Evolutionary conservation across 1,140 invertebrate genomes (phyloP).

Genomic region (Drosophila grimshawi): DNA sequence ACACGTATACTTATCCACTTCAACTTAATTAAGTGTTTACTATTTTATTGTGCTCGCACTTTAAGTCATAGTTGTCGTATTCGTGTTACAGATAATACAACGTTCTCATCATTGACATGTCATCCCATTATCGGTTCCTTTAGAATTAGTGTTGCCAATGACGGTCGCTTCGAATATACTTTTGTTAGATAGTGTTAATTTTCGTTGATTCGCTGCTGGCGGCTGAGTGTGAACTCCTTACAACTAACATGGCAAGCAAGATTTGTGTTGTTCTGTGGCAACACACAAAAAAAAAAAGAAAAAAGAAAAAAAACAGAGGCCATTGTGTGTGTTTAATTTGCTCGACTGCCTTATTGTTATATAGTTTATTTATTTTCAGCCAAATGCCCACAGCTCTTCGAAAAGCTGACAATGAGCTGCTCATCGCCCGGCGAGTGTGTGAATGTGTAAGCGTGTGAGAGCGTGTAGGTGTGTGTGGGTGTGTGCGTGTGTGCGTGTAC

Average conservation of each 20-base stretch:
- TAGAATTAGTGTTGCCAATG: slow-evolving; percentile 11
- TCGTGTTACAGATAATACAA: too few relatives aligned
- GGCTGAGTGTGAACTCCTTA: slow-evolving; percentile 31
- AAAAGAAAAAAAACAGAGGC: slow-evolving; percentile 34
- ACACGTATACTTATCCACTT: too few relatives aligned
- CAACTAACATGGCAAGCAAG: too few relatives aligned
- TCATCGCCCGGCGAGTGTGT: slow-evolving; percentile 8
- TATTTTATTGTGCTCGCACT: too few relatives aligned
- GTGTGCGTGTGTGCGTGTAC: slow-evolving; percentile 10
- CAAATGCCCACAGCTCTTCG: slow-evolving; percentile 33
- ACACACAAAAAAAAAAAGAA: slow-evolving; percentile 28
- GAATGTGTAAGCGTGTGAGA: slow-evolving; percentile 4
- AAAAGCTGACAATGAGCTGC: slow-evolving; percentile 56
- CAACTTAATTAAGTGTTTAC: too few relatives aligned
- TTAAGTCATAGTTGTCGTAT: too few relatives aligned
- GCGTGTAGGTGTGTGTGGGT: slow-evolving; percentile 4
- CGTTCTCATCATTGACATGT: background rate
- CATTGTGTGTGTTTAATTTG: slow-evolving; percentile 55
- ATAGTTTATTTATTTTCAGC: slow-evolving; percentile 54
- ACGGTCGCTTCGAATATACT: slow-evolving; percentile 20
- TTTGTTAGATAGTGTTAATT: slow-evolving; percentile 53
- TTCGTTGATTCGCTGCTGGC: slow-evolving; percentile 40
- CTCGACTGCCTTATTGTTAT: slow-evolving; percentile 49
- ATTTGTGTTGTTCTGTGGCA: slow-evolving; percentile 17
- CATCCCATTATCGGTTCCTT: background rate